These are phyloP conservation scores for Mesorhabditis sp. DNA, from an alignment of 2,888 invertebrate genomes.

Conservation along the genomic window DNA sequence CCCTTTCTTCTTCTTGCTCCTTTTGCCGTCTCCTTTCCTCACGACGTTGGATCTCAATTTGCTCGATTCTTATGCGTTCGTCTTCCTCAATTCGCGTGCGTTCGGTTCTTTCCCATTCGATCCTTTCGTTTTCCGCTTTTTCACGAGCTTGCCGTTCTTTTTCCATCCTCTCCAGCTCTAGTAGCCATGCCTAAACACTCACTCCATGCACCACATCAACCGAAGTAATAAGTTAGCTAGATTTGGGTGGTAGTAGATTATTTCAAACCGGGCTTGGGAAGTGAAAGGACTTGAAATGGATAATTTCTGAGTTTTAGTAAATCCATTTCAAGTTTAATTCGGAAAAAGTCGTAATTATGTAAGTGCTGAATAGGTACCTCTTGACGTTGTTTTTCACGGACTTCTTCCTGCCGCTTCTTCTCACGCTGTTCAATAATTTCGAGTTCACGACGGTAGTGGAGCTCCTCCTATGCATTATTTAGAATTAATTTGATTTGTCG, in stretches of 20 bases:
- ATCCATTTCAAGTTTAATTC: too few relatives aligned
- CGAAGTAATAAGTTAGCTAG: too few relatives aligned
- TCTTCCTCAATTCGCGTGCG: neutral
- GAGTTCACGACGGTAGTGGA: neutral
- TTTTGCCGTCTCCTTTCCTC: neutral
- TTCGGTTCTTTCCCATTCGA: neutral
- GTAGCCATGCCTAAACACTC: neutral
- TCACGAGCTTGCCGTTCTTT: neutral
- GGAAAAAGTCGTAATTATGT: too few relatives aligned
- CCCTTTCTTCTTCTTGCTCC: conserved; percentile 3
- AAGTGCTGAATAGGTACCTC: neutral
- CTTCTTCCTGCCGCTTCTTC: neutral
- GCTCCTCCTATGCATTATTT: neutral
- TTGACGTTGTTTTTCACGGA: neutral
- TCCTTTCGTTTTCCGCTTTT: neutral
- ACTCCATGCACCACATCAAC: neutral
- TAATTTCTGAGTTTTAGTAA: too few relatives aligned
- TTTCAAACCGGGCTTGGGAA: too few relatives aligned
- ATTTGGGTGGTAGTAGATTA: too few relatives aligned
- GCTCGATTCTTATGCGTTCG: neutral
- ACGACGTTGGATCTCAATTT: neutral
- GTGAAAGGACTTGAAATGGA: too few relatives aligned
- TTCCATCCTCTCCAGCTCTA: neutral
- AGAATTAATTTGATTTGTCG: neutral
- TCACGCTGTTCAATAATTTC: conserved; percentile 1